Conservation (phyloP, 2,888 invertebrate genomes). For the Antheraea yamamai region DNA sequence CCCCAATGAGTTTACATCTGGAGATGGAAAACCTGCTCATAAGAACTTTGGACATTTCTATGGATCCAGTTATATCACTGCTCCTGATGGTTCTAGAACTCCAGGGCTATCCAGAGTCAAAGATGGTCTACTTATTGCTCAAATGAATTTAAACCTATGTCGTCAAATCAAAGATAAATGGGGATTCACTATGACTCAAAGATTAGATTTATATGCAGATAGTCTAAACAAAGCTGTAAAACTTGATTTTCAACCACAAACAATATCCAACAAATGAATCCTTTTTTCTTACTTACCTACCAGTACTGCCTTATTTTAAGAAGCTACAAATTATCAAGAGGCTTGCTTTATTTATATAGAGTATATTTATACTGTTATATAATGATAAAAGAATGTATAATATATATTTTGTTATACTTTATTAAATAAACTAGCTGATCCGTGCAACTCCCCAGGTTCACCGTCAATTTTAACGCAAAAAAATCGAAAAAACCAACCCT, state of each 20-base stretch:
- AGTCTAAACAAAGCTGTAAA: constrained; percentile 78
- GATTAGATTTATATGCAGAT: constrained; percentile 94
- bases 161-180: constrained; percentile 97
- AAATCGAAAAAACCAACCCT: too few species aligned
- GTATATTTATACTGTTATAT: neutral
- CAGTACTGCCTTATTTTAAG: neutral
- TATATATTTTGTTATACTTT: constrained; percentile 5
- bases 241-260: constrained; percentile 61
- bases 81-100: constrained; percentile 96
- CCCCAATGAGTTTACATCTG: constrained; percentile 82
- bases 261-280: constrained; percentile 35
- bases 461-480: too few species aligned
- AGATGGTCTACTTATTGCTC: constrained; percentile 94
- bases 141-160: constrained; percentile 96
- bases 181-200: constrained; percentile 98
- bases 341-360: neutral
- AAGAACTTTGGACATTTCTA: constrained; percentile 98
- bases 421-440: too few species aligned
- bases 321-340: neutral
- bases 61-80: constrained; percentile 96
- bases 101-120: constrained; percentile 89
- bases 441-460: too few species aligned
- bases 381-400: neutral
- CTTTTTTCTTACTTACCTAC: neutral
- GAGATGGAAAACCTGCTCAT: constrained; percentile 88